Conservation (phyloP, 2,797 vertebrate genomes). For the Phoxinus dragarum region DNA sequence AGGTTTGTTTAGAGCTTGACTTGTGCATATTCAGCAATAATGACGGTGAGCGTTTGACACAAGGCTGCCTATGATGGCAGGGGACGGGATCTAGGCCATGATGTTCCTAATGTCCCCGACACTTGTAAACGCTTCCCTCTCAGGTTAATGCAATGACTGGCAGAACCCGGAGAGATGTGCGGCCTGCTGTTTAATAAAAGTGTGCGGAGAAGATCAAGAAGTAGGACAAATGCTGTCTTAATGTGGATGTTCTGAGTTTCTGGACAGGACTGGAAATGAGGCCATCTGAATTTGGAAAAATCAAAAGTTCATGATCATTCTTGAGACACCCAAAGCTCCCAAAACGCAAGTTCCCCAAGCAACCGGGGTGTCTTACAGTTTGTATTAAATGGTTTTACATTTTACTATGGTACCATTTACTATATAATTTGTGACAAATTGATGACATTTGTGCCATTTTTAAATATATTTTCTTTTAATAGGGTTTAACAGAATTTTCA, state of each 20-base stretch:
- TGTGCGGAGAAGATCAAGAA: not conserved
- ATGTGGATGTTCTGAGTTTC: not conserved
- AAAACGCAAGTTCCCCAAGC: not conserved
- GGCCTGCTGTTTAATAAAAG: not conserved
- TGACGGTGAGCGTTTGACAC: conserved; percentile 59
- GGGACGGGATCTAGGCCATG: conserved; percentile 14
- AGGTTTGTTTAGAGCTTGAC: conserved; percentile 66
- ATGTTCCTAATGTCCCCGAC: conserved; percentile 36
- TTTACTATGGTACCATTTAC: no score
- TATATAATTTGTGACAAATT: not conserved
- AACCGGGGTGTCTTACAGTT: not conserved
- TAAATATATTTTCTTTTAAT: no score
- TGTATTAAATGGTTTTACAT: not conserved
- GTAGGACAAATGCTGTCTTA: conserved; percentile 10
- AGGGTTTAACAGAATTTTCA: no score
- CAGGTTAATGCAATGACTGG: conserved; percentile 37
- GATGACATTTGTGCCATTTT: not conserved
- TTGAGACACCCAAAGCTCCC: not conserved
- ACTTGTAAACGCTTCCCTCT: conserved; percentile 27
- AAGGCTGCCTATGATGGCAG: conserved; percentile 30
- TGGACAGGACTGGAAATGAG: not conserved
- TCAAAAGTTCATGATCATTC: not conserved
- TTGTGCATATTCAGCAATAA: conserved; percentile 71
- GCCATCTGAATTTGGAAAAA: conserved; percentile 1
- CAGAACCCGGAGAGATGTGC: not conserved